Base-by-base conservation (phyloP, 2,113 vertebrate genomes). In the Microcebus jonahi region DNA sequence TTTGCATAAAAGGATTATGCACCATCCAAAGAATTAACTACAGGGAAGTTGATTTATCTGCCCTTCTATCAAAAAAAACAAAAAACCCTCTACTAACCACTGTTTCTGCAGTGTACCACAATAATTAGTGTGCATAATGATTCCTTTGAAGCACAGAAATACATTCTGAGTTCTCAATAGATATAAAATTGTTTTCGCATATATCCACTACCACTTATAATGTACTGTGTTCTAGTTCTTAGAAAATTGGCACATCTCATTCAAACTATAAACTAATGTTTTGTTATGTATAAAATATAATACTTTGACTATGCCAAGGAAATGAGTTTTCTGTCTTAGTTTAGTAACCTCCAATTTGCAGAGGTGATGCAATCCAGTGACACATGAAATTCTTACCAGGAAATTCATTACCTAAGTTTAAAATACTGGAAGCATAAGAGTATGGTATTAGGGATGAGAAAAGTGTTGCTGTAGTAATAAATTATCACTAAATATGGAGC, bases 91-190 rank as follows among this genome's bases (percentile, higher is more conserved):
- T 80, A 57, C 34, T 73, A 95, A 94, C 76, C 53, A 77, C 63
- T 57, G 39, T 82, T 89, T 97, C 91, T 93, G 29, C 68, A 71
- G 59, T 75, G 53, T 65, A 75, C 23, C 91, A 91, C 53, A 94
- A 96, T 96, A 97, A 97, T 97, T 97, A 92, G 39, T 88, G 67
- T 82, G 18, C 21, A 31, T 91, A 92, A 86, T 96, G 53, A 91
- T 45, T 94, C 39, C 68, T 90, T 88, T 92, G 65, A 97, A 71
- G 48, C 70, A 90, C 20, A 77, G 31, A 94, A 92, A n/a, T 53
- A 1, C 36, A 65, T 83, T 94, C 50, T 68, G 45, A 93, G 93
- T 82, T 94, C 73, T 96, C 42, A 94, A 59, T 2, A 94, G 71
- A 85, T 63, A 79, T 17, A 91, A 92, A 95, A 86, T 73, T 50